A percentile compares a stretch with the other conserved stretches of the same genome.
Evolutionary conservation across 2,888 invertebrate species (phyloP).

Genomic region (Sminthurides aquaticus): DNA sequence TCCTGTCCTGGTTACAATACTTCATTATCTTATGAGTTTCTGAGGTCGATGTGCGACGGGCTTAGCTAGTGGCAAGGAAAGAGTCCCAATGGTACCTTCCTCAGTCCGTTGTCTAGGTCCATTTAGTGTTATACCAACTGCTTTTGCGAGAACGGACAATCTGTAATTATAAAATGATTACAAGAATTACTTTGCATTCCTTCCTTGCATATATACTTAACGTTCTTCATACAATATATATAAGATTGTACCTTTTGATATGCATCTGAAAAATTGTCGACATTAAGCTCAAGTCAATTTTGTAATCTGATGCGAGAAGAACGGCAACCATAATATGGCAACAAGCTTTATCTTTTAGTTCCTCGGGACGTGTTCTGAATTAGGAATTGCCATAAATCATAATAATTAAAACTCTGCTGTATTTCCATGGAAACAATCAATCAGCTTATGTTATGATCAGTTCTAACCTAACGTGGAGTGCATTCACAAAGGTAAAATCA

Average conservation of each 20-base stretch:
- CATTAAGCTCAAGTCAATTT: conserved; percentile 36
- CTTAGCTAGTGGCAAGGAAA: neutral
- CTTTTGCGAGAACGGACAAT: conserved; percentile 25
- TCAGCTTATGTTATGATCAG: no score
- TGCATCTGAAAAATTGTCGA: conserved; percentile 37
- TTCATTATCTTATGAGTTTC: no score
- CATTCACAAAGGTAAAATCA: conserved; percentile 32
- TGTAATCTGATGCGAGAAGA: conserved; percentile 31
- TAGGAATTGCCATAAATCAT: neutral
- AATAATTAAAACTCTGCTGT: neutral
- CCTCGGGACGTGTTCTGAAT: conserved; percentile 28
- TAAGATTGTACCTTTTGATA: conserved; percentile 37
- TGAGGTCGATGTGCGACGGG: no score
- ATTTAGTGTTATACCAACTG: conserved; percentile 38
- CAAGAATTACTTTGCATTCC: no score
- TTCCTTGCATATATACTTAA: no score
- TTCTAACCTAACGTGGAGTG: conserved; percentile 31
- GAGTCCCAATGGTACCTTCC: neutral
- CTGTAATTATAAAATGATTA: no score
- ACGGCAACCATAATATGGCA: conserved; percentile 39
- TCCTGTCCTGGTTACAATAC: no score
- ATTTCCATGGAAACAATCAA: no score
- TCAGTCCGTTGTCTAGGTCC: no score
- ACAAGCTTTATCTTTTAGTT: conserved; percentile 32
- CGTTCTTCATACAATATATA: no score